phyloP scores from a whole-genome alignment of 2,888 invertebrate genomes.

The Rugalucina vietnamica region DNA sequence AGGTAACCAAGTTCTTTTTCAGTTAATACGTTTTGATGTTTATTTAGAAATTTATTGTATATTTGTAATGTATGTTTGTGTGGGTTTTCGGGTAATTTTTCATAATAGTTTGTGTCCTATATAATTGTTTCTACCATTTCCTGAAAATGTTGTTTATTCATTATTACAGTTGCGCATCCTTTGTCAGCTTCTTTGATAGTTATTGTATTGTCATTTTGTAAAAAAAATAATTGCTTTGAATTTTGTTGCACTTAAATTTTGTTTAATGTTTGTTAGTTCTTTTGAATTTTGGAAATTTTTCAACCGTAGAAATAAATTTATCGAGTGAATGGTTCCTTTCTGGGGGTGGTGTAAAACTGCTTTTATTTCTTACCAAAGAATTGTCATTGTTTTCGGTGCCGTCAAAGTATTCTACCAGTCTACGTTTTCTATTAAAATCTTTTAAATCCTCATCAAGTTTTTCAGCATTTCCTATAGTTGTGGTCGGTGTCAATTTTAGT shows the following conservation, averaged over 20 bases:
- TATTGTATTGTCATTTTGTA: too few species aligned
- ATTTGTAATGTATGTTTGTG: too few species aligned
- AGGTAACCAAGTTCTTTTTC: too few species aligned
- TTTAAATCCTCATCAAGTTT: background rate
- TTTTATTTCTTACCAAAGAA: background rate
- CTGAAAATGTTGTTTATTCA: too few species aligned
- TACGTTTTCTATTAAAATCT: background rate
- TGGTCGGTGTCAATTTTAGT: background rate
- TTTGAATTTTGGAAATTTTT: background rate
- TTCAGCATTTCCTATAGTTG: background rate
- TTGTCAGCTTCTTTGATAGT: too few species aligned
- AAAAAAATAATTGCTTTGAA: background rate
- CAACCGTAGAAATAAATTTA: background rate
- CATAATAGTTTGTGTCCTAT: too few species aligned
- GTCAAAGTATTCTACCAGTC: background rate
- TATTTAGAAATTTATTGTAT: too few species aligned
- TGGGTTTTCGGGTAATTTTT: too few species aligned
- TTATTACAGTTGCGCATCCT: too few species aligned
- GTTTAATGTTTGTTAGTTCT: background rate
- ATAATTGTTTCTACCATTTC: too few species aligned
- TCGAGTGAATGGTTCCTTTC: background rate
- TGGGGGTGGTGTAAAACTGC: background rate
- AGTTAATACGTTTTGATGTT: too few species aligned
- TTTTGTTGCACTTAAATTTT: background rate
- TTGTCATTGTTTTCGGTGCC: background rate